phyloP scores from a whole-genome alignment of 2,113 vertebrate genomes.

The Lathamus discolor region DNA sequence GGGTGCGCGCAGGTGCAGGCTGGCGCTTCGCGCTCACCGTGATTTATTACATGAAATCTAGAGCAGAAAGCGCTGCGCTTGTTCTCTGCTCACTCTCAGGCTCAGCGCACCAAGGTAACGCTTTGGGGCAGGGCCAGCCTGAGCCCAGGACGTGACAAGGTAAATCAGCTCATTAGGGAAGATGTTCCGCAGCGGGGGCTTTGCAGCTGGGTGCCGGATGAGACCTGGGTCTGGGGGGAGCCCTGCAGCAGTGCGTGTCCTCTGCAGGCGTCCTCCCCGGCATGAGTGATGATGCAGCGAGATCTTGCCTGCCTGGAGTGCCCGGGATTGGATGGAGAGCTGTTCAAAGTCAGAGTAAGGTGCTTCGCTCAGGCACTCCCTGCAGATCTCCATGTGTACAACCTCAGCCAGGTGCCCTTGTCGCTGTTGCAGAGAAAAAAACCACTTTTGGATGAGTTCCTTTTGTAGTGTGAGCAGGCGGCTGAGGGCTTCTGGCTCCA shows the following conservation, averaged over 20 bases:
- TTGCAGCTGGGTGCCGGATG: background rate
- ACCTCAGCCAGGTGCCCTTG: conserved; percentile 14
- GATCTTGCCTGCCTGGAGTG: conserved; percentile 7
- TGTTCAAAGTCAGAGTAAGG: conserved; percentile 39
- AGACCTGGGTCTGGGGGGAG: background rate
- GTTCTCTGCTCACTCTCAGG: background rate
- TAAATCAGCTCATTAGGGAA: background rate
- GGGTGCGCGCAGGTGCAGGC: background rate
- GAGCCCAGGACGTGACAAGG: background rate
- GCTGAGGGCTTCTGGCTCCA: background rate
- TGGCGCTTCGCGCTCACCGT: background rate
- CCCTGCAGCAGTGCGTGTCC: conserved; percentile 16
- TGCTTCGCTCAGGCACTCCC: background rate
- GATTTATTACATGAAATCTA: background rate
- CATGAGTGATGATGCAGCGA: conserved; percentile 49
- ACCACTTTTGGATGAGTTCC: background rate
- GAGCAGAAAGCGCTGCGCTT: background rate
- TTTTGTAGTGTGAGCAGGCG: background rate
- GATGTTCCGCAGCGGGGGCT: rapidly evolving
- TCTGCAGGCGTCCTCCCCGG: background rate
- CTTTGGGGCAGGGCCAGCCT: background rate
- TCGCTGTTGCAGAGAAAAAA: background rate
- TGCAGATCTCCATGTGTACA: conserved; percentile 18
- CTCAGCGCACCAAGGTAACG: background rate
- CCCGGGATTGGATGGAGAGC: background rate